Evolutionary conservation across 2,888 invertebrate genomes (phyloP), one percentile per base, ranked within the genome.

Genomic region (Eristalis arbustorum): DNA sequence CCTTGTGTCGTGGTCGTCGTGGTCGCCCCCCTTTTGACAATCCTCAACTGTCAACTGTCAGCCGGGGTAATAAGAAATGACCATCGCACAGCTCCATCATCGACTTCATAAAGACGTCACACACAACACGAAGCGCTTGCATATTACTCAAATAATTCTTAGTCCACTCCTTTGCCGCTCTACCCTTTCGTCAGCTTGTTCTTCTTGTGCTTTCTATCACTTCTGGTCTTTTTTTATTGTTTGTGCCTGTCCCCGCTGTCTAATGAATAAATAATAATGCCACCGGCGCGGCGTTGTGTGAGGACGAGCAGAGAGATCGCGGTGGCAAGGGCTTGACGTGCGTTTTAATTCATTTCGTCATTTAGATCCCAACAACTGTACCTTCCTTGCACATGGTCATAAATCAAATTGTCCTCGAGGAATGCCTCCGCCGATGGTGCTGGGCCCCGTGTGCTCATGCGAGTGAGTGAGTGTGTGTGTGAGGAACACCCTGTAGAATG

Each of bases 191-290:
- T 3, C n/a, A 28, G 62, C 66, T 42, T 40, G 56, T 80, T 77
- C 69, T 85, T 74, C 62, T 64, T 82, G 69, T 82, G 82, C 69
- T 78, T 78, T 81, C 77, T 68, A 78, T 81, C 66, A 81, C 81
- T 85, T 28, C 59, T 59, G 59, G 31, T 49, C 8, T 18, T 18
- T 49, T 18, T 49, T 49, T 49, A 49, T 18, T 49, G 49, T 18
- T 18, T 49, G 49, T 49, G 49, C 49, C 34, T 64, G 75, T 81
- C 75, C 75, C 34, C 56, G 66, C 64, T 80, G 80, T 79, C 78
- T 87, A 87, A 87, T 87, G 87, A 87, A 87, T 87, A 87, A 87
- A 87, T 87, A 87, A 87, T 87, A 87, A 87, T 87, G 78, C 72
- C 83, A 79, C 72, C 78, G 42, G 13, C n/a, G 62, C 14, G 59